Evolutionary conservation across 2,797 vertebrate genomes (phyloP).

Genomic region (Scomberomorus guttatus): DNA sequence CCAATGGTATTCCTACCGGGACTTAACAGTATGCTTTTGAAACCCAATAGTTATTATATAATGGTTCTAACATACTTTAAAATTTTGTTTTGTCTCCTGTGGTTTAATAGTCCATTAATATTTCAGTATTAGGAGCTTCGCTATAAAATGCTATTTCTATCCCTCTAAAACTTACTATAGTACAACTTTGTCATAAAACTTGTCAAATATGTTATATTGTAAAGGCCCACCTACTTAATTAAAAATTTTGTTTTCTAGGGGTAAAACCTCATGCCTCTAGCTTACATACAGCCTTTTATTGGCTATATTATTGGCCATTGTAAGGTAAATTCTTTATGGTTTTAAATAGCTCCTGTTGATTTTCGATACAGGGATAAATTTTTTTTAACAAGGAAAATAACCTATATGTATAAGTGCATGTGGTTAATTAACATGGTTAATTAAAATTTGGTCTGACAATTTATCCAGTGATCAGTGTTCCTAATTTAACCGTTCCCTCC

Average conservation of each 20-base stretch:
- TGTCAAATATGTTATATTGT: not conserved
- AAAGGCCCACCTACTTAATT: not conserved
- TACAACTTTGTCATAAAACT: not conserved
- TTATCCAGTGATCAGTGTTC: conserved; percentile 1
- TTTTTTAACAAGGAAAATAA: too few species aligned
- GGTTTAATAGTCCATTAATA: conserved; percentile 43
- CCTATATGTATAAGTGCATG: too few species aligned
- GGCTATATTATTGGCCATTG: not conserved
- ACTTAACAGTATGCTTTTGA: conserved; percentile 10
- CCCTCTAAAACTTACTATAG: not conserved
- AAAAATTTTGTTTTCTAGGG: not conserved
- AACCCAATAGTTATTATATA: conserved; percentile 37
- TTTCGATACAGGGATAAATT: too few species aligned
- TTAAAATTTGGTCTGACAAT: not conserved
- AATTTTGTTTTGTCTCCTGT: conserved; percentile 53
- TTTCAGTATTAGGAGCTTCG: conserved; percentile 13
- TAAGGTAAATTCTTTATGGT: not conserved
- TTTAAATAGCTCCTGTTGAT: not conserved
- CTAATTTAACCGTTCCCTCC: not conserved
- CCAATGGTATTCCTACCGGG: not conserved
- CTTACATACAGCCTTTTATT: not conserved
- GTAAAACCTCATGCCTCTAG: not conserved
- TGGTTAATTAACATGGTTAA: not conserved
- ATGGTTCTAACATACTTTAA: conserved; percentile 28
- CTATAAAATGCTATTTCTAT: conserved; percentile 5